phyloP scores from a whole-genome alignment of 2,797 vertebrate genomes.

The Poecilia wingei region DNA sequence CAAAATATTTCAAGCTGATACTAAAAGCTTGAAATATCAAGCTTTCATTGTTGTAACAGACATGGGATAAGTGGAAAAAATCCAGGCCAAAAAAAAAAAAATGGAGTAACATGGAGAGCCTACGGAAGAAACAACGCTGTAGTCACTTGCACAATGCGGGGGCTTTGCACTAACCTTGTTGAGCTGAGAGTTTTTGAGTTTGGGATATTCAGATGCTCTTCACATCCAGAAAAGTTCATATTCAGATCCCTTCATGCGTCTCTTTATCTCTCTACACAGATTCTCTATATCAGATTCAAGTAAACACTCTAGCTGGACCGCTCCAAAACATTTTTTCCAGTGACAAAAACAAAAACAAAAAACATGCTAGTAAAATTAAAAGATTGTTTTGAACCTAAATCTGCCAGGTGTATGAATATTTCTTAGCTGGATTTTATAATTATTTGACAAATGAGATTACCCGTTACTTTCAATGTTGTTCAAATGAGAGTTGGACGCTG shows the following conservation, averaged over 20 bases:
- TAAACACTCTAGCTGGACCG: background rate
- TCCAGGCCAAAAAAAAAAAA: too few relatives aligned
- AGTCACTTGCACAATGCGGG: background rate
- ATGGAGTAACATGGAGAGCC: background rate
- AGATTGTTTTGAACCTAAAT: background rate
- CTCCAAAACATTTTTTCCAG: background rate
- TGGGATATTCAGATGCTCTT: background rate
- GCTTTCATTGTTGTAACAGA: background rate
- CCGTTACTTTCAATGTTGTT: background rate
- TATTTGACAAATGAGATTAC: background rate
- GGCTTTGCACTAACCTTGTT: background rate
- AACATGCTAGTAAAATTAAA: background rate
- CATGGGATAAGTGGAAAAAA: background rate
- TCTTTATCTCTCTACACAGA: background rate
- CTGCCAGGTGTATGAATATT: background rate
- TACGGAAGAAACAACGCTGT: background rate
- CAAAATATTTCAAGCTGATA: too few relatives aligned
- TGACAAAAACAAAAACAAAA: background rate
- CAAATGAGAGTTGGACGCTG: background rate
- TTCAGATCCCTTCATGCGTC: background rate
- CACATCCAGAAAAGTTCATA: background rate
- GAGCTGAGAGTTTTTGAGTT: background rate
- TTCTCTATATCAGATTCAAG: background rate
- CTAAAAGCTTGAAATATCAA: too few relatives aligned
- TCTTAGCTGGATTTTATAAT: background rate